Conservation (phyloP, 2,888 invertebrate species). For the Amphipoea lucens region DNA sequence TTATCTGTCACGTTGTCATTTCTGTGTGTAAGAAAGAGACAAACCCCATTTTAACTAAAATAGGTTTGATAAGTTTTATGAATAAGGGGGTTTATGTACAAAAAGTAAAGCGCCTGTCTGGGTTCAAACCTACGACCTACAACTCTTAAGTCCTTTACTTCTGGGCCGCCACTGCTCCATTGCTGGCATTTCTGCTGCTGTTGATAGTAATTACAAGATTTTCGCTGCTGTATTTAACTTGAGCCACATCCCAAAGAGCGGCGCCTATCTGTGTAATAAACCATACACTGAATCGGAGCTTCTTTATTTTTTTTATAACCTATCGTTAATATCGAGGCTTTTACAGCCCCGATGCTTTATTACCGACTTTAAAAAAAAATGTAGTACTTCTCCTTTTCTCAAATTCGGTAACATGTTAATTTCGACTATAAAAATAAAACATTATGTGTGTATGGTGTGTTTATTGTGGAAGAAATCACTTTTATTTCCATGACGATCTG, state of each 20-base stretch:
- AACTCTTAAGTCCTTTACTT: neutral
- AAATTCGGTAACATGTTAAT: constrained; percentile 87
- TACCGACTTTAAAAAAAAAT: constrained; percentile 80
- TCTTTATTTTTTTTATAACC: constrained; percentile 86
- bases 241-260: constrained; percentile 67
- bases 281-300: constrained; percentile 81
- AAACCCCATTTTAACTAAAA: no score
- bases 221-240: constrained; percentile 31
- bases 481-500: constrained; percentile 54
- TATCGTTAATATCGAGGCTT: constrained; percentile 87
- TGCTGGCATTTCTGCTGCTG: neutral
- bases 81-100: no score
- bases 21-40: no score
- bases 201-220: no score
- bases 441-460: constrained; percentile 64
- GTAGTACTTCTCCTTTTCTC: constrained; percentile 69
- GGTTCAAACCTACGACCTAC: neutral
- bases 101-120: neutral
- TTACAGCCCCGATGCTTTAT: constrained; percentile 86
- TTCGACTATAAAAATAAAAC: constrained; percentile 84
- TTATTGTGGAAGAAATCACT: constrained; percentile 61
- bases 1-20: no score
- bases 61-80: no score
- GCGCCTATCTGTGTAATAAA: constrained; percentile 86
- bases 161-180: no score